Evolutionary conservation across 30 jellyfish, hydroid and myxozoan species (phyloP).

Genomic region (Chironex yamaguchii): DNA sequence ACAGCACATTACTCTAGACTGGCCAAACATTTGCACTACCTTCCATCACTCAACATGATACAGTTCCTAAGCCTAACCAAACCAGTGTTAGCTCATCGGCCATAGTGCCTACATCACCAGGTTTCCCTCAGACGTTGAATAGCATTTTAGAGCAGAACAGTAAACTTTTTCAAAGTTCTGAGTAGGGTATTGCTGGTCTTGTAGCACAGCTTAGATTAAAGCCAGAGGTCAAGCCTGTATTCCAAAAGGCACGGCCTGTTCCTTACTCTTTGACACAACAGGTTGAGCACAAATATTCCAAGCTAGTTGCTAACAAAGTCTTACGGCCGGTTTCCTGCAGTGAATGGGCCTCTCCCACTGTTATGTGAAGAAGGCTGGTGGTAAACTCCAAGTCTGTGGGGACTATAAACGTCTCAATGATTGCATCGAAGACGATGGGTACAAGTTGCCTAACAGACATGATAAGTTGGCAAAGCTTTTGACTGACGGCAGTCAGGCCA

Average conservation of each 20-base stretch:
- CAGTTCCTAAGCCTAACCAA: too few species aligned
- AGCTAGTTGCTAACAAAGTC: slow-evolving; percentile 10
- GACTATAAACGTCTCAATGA: slow-evolving; percentile 20
- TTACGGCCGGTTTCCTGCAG: slow-evolving; percentile 13
- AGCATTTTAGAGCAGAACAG: too few species aligned
- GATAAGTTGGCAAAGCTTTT: background rate
- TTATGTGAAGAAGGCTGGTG: slow-evolving; percentile 37
- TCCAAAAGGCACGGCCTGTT: slow-evolving; percentile 57
- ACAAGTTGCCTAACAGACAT: background rate
- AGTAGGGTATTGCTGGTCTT: too few species aligned
- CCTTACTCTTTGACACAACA: slow-evolving; percentile 9
- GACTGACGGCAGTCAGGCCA: background rate
- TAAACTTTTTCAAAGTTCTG: too few species aligned
- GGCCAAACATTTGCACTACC: too few species aligned
- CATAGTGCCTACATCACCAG: too few species aligned
- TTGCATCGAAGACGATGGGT: background rate
- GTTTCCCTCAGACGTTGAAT: too few species aligned
- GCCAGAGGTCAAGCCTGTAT: slow-evolving; percentile 43
- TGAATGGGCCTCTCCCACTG: slow-evolving; percentile 66
- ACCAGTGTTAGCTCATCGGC: too few species aligned
- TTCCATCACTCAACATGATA: too few species aligned
- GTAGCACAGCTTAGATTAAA: slow-evolving; percentile 4
- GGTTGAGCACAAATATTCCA: slow-evolving; percentile 20
- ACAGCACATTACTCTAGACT: slow-evolving; percentile 5
- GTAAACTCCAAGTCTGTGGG: slow-evolving; percentile 49